Evolutionary conservation across 2,113 vertebrate genomes (phyloP).

Genomic region (Indicator maculatus): DNA sequence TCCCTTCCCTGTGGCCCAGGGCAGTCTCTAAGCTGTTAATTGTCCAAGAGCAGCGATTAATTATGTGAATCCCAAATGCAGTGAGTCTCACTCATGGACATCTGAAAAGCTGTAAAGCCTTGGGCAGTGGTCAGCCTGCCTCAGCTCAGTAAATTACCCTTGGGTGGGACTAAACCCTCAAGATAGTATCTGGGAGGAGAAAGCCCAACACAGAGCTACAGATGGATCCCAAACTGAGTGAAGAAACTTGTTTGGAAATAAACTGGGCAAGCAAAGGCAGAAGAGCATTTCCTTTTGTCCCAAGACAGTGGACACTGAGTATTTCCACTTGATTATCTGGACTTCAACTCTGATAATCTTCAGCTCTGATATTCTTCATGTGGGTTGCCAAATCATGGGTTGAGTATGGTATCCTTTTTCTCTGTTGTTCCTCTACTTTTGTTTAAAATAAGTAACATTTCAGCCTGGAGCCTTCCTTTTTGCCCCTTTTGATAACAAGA

Average conservation of each 20-base stretch:
- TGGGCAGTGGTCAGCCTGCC: background rate
- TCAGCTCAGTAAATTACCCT: background rate
- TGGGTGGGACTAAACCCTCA: background rate
- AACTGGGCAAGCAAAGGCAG: background rate
- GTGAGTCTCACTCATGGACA: accelerated
- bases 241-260: background rate
- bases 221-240: background rate
- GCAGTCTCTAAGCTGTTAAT: background rate
- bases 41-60: background rate
- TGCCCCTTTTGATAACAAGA: background rate
- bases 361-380: background rate
- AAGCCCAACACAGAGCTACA: background rate
- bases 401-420: background rate
- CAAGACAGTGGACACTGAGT: background rate
- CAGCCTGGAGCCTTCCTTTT: background rate
- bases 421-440: background rate
- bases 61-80: background rate
- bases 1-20: background rate
- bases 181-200: background rate
- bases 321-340: background rate
- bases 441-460: background rate
- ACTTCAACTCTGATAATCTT: background rate
- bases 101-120: background rate
- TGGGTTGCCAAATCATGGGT: background rate
- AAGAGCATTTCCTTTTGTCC: background rate